These are phyloP conservation scores for Heliconius hermathena DNA, from an alignment of 1,140 invertebrate genomes.

Conservation along the genomic window DNA sequence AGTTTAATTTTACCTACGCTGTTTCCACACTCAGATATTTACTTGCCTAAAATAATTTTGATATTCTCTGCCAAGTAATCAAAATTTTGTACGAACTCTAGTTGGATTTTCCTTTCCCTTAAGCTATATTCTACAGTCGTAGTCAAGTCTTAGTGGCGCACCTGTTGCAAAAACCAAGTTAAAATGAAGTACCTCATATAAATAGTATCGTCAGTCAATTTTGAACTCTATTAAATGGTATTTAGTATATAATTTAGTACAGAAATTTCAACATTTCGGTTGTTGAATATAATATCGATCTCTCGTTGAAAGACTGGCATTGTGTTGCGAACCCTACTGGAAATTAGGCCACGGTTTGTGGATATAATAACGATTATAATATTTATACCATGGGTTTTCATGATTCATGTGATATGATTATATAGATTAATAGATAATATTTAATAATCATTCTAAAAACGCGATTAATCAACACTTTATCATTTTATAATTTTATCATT, in stretches of 20 bases:
- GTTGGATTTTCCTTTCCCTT: conserved; percentile 11
- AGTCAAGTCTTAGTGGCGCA: conserved; percentile 34
- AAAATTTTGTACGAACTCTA: conserved; percentile 33
- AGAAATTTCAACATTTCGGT: conserved; percentile 18
- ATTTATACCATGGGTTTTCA: not conserved
- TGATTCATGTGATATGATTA: no score
- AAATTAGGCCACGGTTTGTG: conserved; percentile 34
- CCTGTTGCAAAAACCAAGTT: conserved; percentile 36
- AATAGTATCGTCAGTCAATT: not conserved
- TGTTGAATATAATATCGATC: conserved; percentile 37
- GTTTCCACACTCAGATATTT: not conserved
- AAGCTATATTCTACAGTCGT: conserved; percentile 20
- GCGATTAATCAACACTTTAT: no score
- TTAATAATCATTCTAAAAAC: no score
- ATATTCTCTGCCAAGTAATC: conserved; percentile 25
- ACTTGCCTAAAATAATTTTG: not conserved
- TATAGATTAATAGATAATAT: no score
- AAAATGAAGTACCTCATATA: conserved; percentile 15
- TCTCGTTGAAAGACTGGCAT: conserved; percentile 24
- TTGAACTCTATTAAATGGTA: not conserved
- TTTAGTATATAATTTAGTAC: not conserved
- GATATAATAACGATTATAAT: conserved; percentile 19
- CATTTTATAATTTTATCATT: no score
- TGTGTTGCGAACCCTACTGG: conserved; percentile 35
- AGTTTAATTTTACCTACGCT: not conserved